Evolutionary conservation across 2,888 invertebrate species (phyloP).

Genomic region (Dusona sp.): DNA sequence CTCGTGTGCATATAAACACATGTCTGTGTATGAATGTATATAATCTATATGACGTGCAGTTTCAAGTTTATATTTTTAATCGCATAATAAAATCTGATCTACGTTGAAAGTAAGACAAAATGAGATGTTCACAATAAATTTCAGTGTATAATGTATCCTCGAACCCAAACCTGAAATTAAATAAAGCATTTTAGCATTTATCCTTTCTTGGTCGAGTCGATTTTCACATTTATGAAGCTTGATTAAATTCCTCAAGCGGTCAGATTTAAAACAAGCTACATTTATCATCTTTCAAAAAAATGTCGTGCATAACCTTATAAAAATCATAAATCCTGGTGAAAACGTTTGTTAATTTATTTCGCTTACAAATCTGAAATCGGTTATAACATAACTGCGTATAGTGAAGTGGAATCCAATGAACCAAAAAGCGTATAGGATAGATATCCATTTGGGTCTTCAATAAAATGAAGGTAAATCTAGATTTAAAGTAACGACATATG

Average conservation of each 20-base stretch:
- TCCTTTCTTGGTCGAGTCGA: background rate
- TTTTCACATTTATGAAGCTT: background rate
- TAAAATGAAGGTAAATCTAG: background rate
- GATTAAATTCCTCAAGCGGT: no score
- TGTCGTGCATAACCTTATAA: no score
- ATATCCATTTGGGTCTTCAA: background rate
- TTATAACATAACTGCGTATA: background rate
- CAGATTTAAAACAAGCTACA: no score
- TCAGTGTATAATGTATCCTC: background rate
- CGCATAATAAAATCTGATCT: background rate
- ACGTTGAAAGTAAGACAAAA: background rate
- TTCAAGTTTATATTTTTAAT: background rate
- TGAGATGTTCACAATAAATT: background rate
- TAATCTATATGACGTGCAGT: background rate
- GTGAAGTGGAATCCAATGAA: background rate
- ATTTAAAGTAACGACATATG: background rate
- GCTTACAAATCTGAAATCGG: background rate
- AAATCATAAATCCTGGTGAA: no score
- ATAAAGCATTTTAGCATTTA: background rate
- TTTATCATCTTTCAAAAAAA: background rate
- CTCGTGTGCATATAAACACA: no score
- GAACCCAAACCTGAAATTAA: background rate
- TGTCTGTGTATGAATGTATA: background rate
- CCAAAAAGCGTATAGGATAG: background rate
- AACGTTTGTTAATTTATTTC: background rate